phyloP scores from a whole-genome alignment of 2,888 invertebrate genomes.

The Branchipolynoe longqiensis region DNA sequence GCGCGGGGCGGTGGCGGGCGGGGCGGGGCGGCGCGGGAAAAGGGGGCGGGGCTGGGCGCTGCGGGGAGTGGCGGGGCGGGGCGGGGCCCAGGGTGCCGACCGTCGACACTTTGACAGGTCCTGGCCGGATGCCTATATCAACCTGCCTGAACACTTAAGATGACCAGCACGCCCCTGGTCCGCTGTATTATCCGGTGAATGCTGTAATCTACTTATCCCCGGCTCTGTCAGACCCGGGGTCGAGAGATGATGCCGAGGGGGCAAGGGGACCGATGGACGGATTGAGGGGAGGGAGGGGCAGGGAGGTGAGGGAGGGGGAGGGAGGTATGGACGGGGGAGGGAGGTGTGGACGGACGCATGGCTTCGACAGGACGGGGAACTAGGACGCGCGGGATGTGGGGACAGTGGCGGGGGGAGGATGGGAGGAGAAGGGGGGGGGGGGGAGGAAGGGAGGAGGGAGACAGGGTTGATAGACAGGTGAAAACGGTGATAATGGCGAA shows the following conservation, averaged over 20 bases:
- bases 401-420: neutral
- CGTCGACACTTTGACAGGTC: constrained; percentile 10
- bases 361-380: neutral
- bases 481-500: too few species aligned
- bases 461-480: neutral
- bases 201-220: constrained; percentile 40
- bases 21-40: neutral
- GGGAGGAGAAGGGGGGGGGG: neutral
- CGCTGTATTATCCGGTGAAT: constrained; percentile 33
- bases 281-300: neutral
- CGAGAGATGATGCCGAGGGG: neutral
- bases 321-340: too few species aligned
- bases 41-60: neutral
- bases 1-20: neutral
- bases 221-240: constrained; percentile 15
- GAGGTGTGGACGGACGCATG: neutral
- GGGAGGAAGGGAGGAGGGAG: neutral
- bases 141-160: constrained; percentile 12
- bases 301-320: too few species aligned
- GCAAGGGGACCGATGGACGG: neutral
- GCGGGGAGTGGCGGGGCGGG: neutral
- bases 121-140: constrained; percentile 40
- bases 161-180: neutral
- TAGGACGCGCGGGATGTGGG: neutral
- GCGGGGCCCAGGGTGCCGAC: neutral